Percentiles rank a stretch among this genome's conserved stretches.
Conservation (phyloP, 2,888 invertebrate species). For the Eristalinus sepulchralis region DNA sequence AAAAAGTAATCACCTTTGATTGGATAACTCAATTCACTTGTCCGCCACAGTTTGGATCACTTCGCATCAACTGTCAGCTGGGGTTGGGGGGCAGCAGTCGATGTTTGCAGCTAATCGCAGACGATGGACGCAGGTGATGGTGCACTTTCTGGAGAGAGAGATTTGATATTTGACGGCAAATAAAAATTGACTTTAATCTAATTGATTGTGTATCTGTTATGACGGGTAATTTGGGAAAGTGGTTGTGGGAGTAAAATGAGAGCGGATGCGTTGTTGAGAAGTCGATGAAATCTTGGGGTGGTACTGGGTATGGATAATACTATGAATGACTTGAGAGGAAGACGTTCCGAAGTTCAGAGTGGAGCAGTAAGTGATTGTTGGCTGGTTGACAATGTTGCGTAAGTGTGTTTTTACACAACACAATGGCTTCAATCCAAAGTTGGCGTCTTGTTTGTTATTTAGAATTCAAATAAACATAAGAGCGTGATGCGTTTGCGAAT, state of each 20-base stretch:
- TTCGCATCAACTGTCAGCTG: conserved; percentile 50
- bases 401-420: too few species aligned
- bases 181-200: conserved; percentile 36
- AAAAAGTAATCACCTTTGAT: conserved; percentile 62
- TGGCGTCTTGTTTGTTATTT: too few species aligned
- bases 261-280: not conserved
- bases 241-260: not conserved
- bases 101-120: conserved; percentile 19
- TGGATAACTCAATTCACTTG: conserved; percentile 59
- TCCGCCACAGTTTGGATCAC: conserved; percentile 58
- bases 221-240: conserved; percentile 57
- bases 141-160: conserved; percentile 20
- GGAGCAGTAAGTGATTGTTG: too few species aligned
- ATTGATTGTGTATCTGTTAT: conserved; percentile 39
- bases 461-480: too few species aligned
- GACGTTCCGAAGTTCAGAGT: too few species aligned
- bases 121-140: conserved; percentile 57
- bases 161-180: conserved; percentile 31
- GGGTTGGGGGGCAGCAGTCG: not conserved
- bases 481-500: too few species aligned
- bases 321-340: not conserved
- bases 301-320: not conserved
- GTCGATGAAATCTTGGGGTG: not conserved
- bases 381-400: too few species aligned
- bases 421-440: too few species aligned